Evolutionary conservation across 30 jellyfish, hydroid and myxozoan genomes (phyloP), one percentile per base, ranked within the genome.

Genomic region (Clytia hemisphaerica): DNA sequence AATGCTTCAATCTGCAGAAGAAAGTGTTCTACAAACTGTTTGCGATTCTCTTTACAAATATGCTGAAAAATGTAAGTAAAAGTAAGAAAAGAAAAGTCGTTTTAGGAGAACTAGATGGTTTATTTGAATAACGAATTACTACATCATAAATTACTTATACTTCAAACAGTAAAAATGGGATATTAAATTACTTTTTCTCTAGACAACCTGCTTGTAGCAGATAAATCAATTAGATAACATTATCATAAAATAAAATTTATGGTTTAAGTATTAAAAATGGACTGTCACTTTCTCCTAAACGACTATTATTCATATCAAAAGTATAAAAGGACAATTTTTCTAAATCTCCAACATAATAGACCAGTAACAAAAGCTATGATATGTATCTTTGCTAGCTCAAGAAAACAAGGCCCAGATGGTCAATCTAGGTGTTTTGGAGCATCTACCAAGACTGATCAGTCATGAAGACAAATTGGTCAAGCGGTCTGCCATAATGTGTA

Each of bases 1-100:
- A 40, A 77, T 86, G 87, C 83, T 86, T n/a, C 89, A 79, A 31
- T 86, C 96, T 10, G 77, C 75, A 32, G 96, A 86, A 55, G 93
- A 86, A 31, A 66, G 71, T 61, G 96, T 86, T 28, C 91, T 86
- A 19, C 91, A 61, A 27, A 62, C 76, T 6, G 94, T 82, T 2
- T 86, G 96, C 61, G 96, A 86, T 50, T 85, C 96, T 0, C 64
- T 86, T 7, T 86, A 45, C 59, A 86, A 79, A 61, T 86, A 72
- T 68, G 83, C 96, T 12, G 87, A 65, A 59, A 86, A 86, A 78
- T 86, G 96, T 86, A 37, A 72, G 92, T 48, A 24, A 19, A 31
- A 14, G n/a, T 51, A 9, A 12, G 24, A 51, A 9, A 9, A 12
- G n/a, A 22, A 51, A 24, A 19, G 26, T 57, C 30, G 37, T 45